Base-by-base conservation (phyloP, 30 jellyfish, hydroid and myxozoan genomes). In the Mastigias papua region DNA sequence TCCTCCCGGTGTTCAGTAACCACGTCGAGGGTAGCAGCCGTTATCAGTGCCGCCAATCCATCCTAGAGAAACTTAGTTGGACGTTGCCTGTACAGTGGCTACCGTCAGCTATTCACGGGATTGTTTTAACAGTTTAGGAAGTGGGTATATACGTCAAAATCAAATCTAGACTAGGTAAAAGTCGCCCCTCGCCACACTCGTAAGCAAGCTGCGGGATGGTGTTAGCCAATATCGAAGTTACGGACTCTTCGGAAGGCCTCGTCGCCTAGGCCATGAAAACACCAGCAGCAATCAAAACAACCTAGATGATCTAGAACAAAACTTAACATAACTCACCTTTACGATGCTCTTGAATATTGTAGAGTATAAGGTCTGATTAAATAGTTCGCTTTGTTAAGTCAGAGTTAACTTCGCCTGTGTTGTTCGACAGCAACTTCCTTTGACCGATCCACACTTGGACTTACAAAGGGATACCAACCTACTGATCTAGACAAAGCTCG, bases 401-500 rank as follows among this genome's bases (percentile, higher is more conserved):
- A 16, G 60, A 6, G 67, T 25, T 54, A 42, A 42, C 54, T 42
- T 42, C 54, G 54, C 13, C 67, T 54, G 67, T 54, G 9, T 21
- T 25, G 29, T 62, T 72, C 69, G 34, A 26, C 83, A 25, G 49
- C 68, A 35, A 20, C 69, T 72, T 34, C 69, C 69, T 72, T 72
- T 62, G 83, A 34, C 27, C 6, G 27, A 19, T 54, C 3, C 83
- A 29, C 28, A 17, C 29, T 80, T 25, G 34, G 80, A 63, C 31
- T 61, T 73, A 57, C 86, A 75, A 75, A 75, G 62, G 86, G 0
- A 49, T 75, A 63, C 90, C 90, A 80, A 81, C 90, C 90, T 72
- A 25, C 69, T 16, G 83, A 72, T 34, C 37, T 2, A 63, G 90
- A 80, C 90, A 80, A 80, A 80, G 90, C 90, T 80, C 90, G 58